Evolutionary conservation across 1,140 invertebrate genomes (phyloP).

Genomic region (Archegozetes longisetosus): DNA sequence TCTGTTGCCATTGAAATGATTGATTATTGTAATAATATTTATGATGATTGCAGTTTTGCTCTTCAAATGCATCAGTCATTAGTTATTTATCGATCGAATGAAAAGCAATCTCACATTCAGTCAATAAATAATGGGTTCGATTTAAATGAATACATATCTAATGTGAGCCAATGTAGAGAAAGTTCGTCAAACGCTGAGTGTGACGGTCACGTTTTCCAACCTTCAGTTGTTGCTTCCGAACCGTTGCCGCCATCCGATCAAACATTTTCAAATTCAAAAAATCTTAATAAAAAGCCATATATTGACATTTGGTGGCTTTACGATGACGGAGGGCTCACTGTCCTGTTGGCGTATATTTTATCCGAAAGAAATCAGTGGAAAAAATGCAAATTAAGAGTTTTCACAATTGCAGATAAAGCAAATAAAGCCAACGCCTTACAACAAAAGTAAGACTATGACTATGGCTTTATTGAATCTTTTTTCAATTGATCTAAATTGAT

Average conservation of each 20-base stretch:
- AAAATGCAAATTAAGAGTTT: constrained; percentile 73
- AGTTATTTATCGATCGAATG: constrained; percentile 36
- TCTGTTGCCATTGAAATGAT: too few species aligned
- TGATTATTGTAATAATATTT: too few species aligned
- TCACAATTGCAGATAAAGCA: constrained; percentile 63
- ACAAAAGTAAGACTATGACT: constrained; percentile 35
- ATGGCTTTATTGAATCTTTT: too few species aligned
- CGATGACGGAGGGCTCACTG: constrained; percentile 54
- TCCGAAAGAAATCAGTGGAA: constrained; percentile 69
- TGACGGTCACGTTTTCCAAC: not conserved
- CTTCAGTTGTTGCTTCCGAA: not conserved
- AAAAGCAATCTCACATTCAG: constrained; percentile 19
- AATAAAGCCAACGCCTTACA: constrained; percentile 36
- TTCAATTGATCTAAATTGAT: too few species aligned
- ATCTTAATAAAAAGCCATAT: constrained; percentile 32
- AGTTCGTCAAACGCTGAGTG: not conserved
- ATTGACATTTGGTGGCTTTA: constrained; percentile 50
- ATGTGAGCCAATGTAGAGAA: not conserved
- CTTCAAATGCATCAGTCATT: constrained; percentile 39
- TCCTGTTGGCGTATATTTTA: constrained; percentile 80
- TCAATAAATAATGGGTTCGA: not conserved
- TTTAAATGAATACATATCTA: not conserved
- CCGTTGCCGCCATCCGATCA: constrained; percentile 13
- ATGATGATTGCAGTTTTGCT: constrained; percentile 37
- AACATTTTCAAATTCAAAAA: too few species aligned